These are phyloP conservation scores for Eupithecia subfuscata DNA, from an alignment of 2,888 invertebrate genomes.

Conservation along the genomic window DNA sequence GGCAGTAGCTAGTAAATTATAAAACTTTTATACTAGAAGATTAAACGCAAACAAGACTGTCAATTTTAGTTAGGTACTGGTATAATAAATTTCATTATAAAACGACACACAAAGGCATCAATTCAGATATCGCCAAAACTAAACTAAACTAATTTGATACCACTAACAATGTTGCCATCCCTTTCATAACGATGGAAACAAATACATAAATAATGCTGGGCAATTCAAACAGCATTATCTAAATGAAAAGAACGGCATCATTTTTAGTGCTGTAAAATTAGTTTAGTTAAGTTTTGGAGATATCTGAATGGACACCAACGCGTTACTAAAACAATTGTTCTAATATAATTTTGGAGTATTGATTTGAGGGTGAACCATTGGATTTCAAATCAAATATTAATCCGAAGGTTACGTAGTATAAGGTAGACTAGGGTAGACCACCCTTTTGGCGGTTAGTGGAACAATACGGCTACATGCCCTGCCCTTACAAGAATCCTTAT, in stretches of 20 bases:
- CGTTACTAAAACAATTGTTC: neutral
- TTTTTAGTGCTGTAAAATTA: no score
- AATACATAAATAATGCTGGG: no score
- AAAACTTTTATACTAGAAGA: neutral
- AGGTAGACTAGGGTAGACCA: neutral
- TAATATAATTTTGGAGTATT: neutral
- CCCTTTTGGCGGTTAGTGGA: conserved; percentile 1
- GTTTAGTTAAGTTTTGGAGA: no score
- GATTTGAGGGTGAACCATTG: neutral
- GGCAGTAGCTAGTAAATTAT: neutral
- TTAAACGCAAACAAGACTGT: neutral
- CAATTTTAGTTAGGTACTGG: no score
- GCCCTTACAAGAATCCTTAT: conserved; percentile 6
- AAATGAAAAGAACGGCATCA: no score
- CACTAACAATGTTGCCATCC: no score
- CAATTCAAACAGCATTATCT: no score
- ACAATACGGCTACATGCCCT: conserved; percentile 8
- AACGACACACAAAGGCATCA: neutral
- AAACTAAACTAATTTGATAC: no score
- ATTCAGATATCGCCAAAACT: no score
- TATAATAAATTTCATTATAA: neutral
- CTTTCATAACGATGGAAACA: no score
- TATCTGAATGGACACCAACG: neutral
- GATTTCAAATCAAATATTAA: neutral
- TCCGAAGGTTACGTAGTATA: neutral